Evolutionary conservation across 2,113 vertebrate genomes (phyloP).

Genomic region (Chloroceryle aenea): DNA sequence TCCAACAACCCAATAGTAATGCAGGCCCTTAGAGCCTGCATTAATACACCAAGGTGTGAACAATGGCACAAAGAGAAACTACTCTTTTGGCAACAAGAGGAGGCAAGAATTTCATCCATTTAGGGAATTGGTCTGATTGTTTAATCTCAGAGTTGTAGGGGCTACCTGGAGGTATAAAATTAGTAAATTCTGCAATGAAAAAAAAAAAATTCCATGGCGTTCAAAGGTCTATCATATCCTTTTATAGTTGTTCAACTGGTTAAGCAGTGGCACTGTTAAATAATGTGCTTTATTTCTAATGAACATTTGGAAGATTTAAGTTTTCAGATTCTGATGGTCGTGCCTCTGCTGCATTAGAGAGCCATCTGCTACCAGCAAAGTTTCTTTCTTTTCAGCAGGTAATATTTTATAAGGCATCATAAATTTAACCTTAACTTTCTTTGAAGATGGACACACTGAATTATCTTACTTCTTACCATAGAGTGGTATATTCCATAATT

Average conservation of each 20-base stretch:
- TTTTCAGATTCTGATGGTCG: conserved; percentile 19
- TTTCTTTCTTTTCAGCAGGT: conserved; percentile 11
- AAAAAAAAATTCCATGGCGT: background rate
- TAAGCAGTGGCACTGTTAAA: conserved; percentile 15
- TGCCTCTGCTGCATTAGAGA: background rate
- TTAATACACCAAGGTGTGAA: background rate
- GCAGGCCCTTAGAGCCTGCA: background rate
- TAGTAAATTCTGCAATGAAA: background rate
- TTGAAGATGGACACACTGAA: background rate
- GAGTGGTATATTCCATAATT: background rate
- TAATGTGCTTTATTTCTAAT: background rate
- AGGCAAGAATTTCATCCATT: background rate
- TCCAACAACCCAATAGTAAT: background rate
- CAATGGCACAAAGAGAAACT: background rate
- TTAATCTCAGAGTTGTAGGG: background rate
- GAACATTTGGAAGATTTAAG: background rate
- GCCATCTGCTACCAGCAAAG: background rate
- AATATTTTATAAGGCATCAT: background rate
- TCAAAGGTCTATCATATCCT: background rate
- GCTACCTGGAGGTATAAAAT: background rate
- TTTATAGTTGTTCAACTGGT: background rate
- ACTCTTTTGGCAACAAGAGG: background rate
- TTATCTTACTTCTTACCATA: background rate
- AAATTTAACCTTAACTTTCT: background rate
- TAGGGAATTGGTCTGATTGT: background rate